These are phyloP conservation scores for Cyprinodon brontotheroides DNA, from an alignment of 2,113 vertebrate genomes.

Conservation along the genomic window DNA sequence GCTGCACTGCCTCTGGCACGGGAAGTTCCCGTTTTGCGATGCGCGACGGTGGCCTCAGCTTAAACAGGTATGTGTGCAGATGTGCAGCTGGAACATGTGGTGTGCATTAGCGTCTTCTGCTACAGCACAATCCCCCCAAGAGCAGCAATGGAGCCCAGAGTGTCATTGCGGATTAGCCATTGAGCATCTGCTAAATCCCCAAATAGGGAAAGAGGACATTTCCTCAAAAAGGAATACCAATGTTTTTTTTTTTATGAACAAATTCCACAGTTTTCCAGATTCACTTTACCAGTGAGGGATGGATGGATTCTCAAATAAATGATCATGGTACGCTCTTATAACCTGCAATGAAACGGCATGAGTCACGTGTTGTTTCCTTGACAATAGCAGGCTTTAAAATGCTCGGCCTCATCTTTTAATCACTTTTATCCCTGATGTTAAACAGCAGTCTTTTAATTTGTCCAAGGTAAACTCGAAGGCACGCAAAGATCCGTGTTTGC, in stretches of 20 bases:
- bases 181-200: slow-evolving; percentile 38
- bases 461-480: slow-evolving; percentile 6
- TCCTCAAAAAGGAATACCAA: slow-evolving; percentile 22
- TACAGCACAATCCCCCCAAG: neutral
- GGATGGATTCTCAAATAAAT: too few relatives aligned
- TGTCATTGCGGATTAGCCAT: slow-evolving; percentile 51
- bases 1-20: slow-evolving; percentile 52
- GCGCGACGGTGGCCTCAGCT: slow-evolving; percentile 50
- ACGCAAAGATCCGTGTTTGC: neutral
- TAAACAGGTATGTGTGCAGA: slow-evolving; percentile 73
- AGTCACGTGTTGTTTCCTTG: slow-evolving; percentile 7
- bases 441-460: slow-evolving; percentile 21
- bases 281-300: neutral
- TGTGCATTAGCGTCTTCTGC: slow-evolving; percentile 57
- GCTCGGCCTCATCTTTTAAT: neutral
- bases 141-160: slow-evolving; percentile 28
- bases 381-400: neutral
- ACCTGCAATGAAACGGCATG: neutral
- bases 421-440: slow-evolving; percentile 2
- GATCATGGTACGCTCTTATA: neutral
- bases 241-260: neutral
- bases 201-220: slow-evolving; percentile 37
- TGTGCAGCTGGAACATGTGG: slow-evolving; percentile 56
- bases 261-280: neutral
- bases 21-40: slow-evolving; percentile 58